A percentile compares a stretch with the other conserved stretches of the same genome.
Evolutionary conservation across 2,888 invertebrate genomes (phyloP).

Genomic region (Falcaria lacertinaria): DNA sequence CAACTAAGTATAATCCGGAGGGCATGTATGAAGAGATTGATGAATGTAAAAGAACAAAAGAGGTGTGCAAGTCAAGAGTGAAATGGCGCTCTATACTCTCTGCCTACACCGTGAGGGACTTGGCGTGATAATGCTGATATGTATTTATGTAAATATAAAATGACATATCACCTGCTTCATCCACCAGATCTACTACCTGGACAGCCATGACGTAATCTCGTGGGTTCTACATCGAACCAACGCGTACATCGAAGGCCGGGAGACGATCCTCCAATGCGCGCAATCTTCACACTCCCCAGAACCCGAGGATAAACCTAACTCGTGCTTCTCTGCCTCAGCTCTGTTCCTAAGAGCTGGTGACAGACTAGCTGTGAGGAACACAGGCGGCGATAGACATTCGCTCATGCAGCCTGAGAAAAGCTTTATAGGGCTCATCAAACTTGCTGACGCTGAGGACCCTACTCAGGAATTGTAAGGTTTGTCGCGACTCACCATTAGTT

Average conservation of each 20-base stretch:
- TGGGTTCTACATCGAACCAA: slow-evolving; percentile 84
- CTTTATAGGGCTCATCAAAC: slow-evolving; percentile 89
- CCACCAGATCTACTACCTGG: slow-evolving; percentile 86
- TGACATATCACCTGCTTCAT: slow-evolving; percentile 1
- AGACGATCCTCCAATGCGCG: slow-evolving; percentile 86
- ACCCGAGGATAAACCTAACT: slow-evolving; percentile 81
- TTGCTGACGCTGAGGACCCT: slow-evolving; percentile 79
- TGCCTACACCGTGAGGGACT: too few relatives aligned
- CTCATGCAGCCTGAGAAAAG: slow-evolving; percentile 87
- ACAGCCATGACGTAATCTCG: slow-evolving; percentile 87
- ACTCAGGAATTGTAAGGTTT: slow-evolving; percentile 46
- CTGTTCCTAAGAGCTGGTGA: slow-evolving; percentile 83
- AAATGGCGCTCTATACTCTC: too few relatives aligned
- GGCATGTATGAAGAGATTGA: too few relatives aligned
- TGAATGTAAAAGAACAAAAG: too few relatives aligned
- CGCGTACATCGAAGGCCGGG: slow-evolving; percentile 70
- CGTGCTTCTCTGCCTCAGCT: slow-evolving; percentile 86
- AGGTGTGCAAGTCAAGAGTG: too few relatives aligned
- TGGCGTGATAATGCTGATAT: too few relatives aligned
- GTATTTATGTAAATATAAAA: background rate
- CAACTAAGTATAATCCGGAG: too few relatives aligned
- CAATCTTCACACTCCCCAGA: slow-evolving; percentile 81
- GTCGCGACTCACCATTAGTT: background rate
- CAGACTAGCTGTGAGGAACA: slow-evolving; percentile 83
- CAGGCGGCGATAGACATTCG: slow-evolving; percentile 83